phyloP scores from a whole-genome alignment of 2,888 invertebrate genomes.

The Ophioninae sp. region DNA sequence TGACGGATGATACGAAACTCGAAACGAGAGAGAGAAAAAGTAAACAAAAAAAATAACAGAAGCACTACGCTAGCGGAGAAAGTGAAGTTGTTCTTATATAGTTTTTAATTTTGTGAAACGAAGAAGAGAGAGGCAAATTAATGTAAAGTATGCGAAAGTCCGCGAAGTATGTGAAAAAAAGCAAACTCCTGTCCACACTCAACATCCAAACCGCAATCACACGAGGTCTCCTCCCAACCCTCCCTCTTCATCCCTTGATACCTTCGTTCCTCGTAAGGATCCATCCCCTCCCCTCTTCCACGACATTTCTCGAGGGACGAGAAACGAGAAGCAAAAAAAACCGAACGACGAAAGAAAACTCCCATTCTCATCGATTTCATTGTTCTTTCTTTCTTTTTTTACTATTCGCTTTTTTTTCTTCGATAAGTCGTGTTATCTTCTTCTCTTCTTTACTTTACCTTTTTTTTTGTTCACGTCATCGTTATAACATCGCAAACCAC shows the following conservation, averaged over 20 bases:
- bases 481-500: conserved; percentile 49
- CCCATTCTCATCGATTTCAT: conserved; percentile 70
- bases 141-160: conserved; percentile 68
- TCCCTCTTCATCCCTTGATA: conserved; percentile 50
- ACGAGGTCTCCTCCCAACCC: conserved; percentile 70
- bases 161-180: conserved; percentile 67
- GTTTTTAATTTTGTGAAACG: conserved; percentile 73
- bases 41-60: conserved; percentile 61
- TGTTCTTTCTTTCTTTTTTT: conserved; percentile 58
- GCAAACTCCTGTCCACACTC: conserved; percentile 67
- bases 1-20: conserved; percentile 57
- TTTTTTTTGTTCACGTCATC: conserved; percentile 35
- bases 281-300: conserved; percentile 61
- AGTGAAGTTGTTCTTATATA: conserved; percentile 73
- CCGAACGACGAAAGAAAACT: conserved; percentile 60
- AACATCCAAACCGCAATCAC: conserved; percentile 67
- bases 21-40: conserved; percentile 39
- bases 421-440: background rate
- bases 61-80: conserved; percentile 68
- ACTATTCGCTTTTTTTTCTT: conserved; percentile 38
- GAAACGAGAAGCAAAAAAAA: conserved; percentile 61
- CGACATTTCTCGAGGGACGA: conserved; percentile 58
- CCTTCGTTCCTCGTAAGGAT: conserved; percentile 62
- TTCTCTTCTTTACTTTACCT: background rate
- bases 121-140: conserved; percentile 61